These are phyloP conservation scores for Drosophila varians DNA, from an alignment of 1,140 invertebrate genomes.

Conservation along the genomic window DNA sequence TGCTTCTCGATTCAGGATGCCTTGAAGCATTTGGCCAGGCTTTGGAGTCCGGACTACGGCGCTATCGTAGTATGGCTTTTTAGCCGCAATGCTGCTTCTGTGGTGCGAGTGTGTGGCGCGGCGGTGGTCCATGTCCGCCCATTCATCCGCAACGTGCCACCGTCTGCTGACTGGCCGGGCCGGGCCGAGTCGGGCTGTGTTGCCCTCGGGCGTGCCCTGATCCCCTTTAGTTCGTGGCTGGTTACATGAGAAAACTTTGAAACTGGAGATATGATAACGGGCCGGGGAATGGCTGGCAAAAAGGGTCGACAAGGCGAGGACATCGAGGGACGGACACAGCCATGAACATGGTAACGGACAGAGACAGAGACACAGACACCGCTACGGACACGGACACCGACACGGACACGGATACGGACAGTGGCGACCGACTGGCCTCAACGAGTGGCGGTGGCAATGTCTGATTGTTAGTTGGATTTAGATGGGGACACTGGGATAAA, in stretches of 20 bases:
- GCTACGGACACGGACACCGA: conserved; percentile 11
- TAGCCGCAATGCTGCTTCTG: conserved; percentile 70
- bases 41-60: conserved; percentile 1
- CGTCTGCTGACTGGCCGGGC: conserved; percentile 28
- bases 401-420: conserved; percentile 44
- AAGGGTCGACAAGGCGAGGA: conserved; percentile 53
- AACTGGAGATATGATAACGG: conserved; percentile 77
- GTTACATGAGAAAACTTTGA: conserved; percentile 82
- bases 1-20: conserved; percentile 47
- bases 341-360: conserved; percentile 34
- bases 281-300: conserved; percentile 56
- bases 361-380: conserved; percentile 42
- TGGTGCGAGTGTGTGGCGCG: conserved; percentile 20
- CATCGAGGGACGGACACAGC: conserved; percentile 52
- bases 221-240: conserved; percentile 33
- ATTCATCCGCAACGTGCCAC: conserved; percentile 71
- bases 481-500: conserved; percentile 8
- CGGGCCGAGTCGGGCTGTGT: background rate
- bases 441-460: conserved; percentile 77
- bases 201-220: conserved; percentile 3
- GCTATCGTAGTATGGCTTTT: conserved; percentile 61
- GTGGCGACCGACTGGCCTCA: conserved; percentile 49
- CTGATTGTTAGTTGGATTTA: conserved; percentile 78
- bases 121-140: conserved; percentile 58
- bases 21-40: conserved; percentile 58